Evolutionary conservation across 2,797 vertebrate genomes (phyloP).

Genomic region (Pangasius macronema): DNA sequence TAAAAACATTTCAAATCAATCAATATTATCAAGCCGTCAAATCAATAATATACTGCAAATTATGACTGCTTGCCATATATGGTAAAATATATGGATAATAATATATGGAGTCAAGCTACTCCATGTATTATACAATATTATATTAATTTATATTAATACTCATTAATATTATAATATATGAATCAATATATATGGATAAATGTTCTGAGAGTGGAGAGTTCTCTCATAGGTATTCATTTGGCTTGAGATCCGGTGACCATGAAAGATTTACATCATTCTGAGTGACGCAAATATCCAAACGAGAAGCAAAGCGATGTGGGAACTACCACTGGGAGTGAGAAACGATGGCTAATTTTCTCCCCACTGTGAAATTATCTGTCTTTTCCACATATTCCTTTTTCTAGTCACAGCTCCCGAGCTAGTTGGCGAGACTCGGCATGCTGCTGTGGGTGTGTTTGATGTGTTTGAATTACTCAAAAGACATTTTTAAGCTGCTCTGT

Average conservation of each 20-base stretch:
- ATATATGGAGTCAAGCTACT: not conserved
- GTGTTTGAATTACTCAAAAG: not conserved
- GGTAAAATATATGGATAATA: not conserved
- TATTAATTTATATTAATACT: not conserved
- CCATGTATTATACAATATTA: not conserved
- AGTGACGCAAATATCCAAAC: not conserved
- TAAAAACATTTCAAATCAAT: not conserved
- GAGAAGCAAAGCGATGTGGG: not conserved
- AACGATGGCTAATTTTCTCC: not conserved
- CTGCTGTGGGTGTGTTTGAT: not conserved
- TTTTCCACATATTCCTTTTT: not conserved
- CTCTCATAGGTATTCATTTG: not conserved
- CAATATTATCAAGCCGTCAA: not conserved
- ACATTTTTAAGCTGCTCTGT: not conserved
- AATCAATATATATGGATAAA: not conserved
- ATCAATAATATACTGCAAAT: not conserved
- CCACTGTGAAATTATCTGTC: not conserved
- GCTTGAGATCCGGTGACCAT: not conserved
- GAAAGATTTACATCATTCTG: not conserved
- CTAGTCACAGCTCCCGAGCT: not conserved
- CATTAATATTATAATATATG: not conserved
- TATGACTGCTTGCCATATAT: not conserved
- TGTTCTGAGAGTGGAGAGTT: not conserved
- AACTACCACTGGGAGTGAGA: not conserved
- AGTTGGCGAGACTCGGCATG: not conserved